Percentiles rank a stretch among this genome's conserved stretches.
These are phyloP conservation scores for Pterostichus niger DNA, from an alignment of 2,888 invertebrate species.

Conservation along the genomic window DNA sequence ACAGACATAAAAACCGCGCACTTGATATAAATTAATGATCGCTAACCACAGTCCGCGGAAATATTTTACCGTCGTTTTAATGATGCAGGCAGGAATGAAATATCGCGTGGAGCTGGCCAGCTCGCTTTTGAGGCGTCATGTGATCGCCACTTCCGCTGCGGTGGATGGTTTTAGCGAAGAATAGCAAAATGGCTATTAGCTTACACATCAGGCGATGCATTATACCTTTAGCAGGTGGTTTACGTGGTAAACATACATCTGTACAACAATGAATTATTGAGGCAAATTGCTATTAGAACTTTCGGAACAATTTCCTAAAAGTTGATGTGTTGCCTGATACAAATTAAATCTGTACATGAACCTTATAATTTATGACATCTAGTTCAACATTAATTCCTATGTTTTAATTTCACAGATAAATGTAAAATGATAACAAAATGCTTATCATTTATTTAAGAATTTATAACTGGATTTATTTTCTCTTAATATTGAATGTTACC, in stretches of 20 bases:
- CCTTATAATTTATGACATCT: no score
- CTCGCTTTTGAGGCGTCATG: conserved; percentile 12
- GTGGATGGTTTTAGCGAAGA: conserved; percentile 9
- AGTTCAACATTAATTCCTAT: no score
- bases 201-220: neutral
- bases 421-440: no score
- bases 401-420: no score
- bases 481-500: no score
- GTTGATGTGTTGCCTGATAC: no score
- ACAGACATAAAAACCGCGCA: conserved; percentile 62
- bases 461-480: no score
- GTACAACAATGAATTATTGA: no score
- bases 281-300: no score
- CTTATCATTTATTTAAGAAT: no score
- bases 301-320: no score
- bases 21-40: conserved; percentile 66
- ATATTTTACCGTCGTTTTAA: conserved; percentile 64
- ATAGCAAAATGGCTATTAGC: conserved; percentile 7
- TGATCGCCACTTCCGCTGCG: conserved; percentile 13
- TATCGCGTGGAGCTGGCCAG: conserved; percentile 30
- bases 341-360: no score
- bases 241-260: neutral
- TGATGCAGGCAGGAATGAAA: conserved; percentile 54
- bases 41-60: conserved; percentile 66
- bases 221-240: neutral